Evolutionary conservation across 1,140 invertebrate genomes (phyloP), one percentile per base, ranked within the genome.

Genomic region (Ephestia elutella): DNA sequence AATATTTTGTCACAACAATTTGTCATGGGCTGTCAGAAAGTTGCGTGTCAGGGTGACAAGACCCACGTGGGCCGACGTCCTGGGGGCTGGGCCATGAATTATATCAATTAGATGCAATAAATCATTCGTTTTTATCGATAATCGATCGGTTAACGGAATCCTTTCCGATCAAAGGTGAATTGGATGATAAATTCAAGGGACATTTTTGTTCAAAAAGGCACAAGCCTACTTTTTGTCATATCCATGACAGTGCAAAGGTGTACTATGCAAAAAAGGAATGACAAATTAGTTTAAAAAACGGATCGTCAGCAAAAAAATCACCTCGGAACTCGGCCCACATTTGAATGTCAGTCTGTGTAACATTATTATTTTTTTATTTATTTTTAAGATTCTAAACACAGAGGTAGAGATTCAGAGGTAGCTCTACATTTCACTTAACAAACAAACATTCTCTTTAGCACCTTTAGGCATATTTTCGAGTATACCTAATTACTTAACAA

Each of bases 1-100:
- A 87, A 87, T 87, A 86, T 87, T 87, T 86, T 86, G 85, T 87
- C 85, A 87, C 71, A 86, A 85, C 80, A 86, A 87, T 87, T 87
- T 79, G 85, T 87, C 80, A 87, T 66, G 82, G 72, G 61, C 71
- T 82, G 82, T 84, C 82, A 75, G 58, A 73, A 78, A 82, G 61
- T 67, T 62, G 78, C 78, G 55, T 68, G 85, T 87, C 85, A 87
- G 49, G 66, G 62, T 81, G 80, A 82, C 74, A 65, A 60, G 64
- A 60, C 64, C 65, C 60, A 68, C 54, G 68, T 62, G 73, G 60
- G 53, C 49, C 25, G 63, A 61, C 70, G 56, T 71, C 71, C 74
- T 64, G 71, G 63, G 79, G 70, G 63, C 62, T 62, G 48, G 48
- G 49, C 68, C 65, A 71, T 78, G 80, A 77, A 83, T 80, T 82